Conservation (phyloP, 2,113 vertebrate species). For the Dasyprocta punctata region DNA sequence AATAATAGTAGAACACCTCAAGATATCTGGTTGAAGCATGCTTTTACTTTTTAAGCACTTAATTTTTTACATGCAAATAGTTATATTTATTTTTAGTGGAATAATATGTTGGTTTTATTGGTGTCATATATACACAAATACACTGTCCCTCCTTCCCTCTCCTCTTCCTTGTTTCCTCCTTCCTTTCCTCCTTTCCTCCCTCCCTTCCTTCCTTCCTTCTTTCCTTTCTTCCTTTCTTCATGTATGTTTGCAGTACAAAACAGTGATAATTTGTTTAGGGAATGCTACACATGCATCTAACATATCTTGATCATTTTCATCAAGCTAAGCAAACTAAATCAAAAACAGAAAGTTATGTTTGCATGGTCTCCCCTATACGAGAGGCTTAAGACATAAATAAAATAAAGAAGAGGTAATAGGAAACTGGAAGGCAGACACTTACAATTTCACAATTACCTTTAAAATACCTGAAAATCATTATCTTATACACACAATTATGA, state of each 20-base stretch:
- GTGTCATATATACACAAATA: neutral
- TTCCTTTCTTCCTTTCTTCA: neutral
- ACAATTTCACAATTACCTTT: slow-evolving; percentile 53
- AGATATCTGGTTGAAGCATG: slow-evolving; percentile 32
- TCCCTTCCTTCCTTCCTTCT: neutral
- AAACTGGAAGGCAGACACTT: neutral
- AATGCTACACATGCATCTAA: neutral
- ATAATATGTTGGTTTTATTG: neutral
- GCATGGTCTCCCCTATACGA: neutral
- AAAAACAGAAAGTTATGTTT: neutral
- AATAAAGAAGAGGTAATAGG: neutral
- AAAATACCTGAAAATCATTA: slow-evolving; percentile 79
- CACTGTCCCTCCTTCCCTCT: too few species aligned
- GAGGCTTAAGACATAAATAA: neutral
- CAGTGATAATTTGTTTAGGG: neutral
- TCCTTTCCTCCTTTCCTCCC: accelerated
- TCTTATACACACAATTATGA: slow-evolving; percentile 81
- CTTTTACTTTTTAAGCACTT: slow-evolving; percentile 69
- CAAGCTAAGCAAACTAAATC: neutral
- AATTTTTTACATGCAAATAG: slow-evolving; percentile 34
- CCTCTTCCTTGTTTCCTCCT: too few species aligned
- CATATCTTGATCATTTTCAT: neutral
- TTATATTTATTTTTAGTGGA: neutral
- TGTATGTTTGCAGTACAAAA: neutral
- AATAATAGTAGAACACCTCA: slow-evolving; percentile 66